Conservation (phyloP, 2,113 vertebrate genomes). For the Urocynchramus pylzowi region DNA sequence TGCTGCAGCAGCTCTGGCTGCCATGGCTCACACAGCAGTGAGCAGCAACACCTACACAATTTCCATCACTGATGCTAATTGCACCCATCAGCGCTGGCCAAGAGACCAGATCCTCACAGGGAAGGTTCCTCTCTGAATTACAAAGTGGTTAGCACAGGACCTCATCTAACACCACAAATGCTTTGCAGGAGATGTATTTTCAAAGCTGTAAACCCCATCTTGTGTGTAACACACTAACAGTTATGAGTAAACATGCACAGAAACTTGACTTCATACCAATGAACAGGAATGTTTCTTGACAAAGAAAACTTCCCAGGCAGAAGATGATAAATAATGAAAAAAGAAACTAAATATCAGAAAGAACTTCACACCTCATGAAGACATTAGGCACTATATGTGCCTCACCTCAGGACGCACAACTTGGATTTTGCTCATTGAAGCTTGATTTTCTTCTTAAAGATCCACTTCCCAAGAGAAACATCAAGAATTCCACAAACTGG, state of each 20-base stretch:
- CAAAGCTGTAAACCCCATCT: background rate
- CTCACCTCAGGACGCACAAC: background rate
- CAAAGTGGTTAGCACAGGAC: background rate
- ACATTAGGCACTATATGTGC: background rate
- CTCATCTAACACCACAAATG: background rate
- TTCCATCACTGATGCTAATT: fast-evolving
- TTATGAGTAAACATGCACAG: background rate
- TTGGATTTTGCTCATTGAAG: background rate
- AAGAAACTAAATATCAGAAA: background rate
- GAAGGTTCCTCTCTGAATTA: background rate
- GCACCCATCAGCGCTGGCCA: background rate
- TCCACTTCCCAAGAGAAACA: background rate
- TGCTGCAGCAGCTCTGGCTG: background rate
- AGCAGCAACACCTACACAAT: background rate
- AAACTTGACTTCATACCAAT: background rate
- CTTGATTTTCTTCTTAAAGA: background rate
- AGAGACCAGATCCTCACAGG: background rate
- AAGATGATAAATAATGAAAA: background rate
- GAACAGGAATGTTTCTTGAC: background rate
- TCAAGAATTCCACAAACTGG: background rate
- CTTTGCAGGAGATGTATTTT: background rate
- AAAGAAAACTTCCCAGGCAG: background rate
- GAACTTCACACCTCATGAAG: background rate
- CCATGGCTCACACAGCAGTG: background rate
- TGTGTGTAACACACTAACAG: background rate